Percentiles rank a stretch among this genome's conserved stretches.
Conservation (phyloP, 2,797 vertebrate genomes). For the Sardinella longiceps region DNA sequence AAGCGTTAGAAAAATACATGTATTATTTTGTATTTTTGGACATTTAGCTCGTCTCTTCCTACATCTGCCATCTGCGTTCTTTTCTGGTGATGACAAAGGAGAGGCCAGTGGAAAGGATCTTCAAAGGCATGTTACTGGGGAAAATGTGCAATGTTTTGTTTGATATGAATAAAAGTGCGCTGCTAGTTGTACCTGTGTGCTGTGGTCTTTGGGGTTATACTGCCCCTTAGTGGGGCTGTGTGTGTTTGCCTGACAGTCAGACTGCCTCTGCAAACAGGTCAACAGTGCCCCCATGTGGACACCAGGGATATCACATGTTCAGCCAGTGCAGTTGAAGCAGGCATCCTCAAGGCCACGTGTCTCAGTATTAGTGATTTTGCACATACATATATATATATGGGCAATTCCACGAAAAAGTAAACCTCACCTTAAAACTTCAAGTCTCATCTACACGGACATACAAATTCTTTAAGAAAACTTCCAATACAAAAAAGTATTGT, state of each 20-base stretch:
- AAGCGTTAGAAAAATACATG: conserved; percentile 7
- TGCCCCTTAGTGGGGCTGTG: not conserved
- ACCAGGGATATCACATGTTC: conserved; percentile 4
- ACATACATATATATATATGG: not conserved
- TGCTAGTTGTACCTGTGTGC: conserved; percentile 54
- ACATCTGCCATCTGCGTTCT: conserved; percentile 19
- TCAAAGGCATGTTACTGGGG: conserved; percentile 76
- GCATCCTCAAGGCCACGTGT: not conserved
- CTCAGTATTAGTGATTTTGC: not conserved
- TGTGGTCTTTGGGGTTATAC: not conserved
- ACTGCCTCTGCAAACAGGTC: conserved; percentile 18
- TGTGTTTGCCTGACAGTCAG: not conserved
- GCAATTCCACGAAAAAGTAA: too few species aligned
- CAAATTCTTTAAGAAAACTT: too few species aligned
- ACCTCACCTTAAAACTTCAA: too few species aligned
- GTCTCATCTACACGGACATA: too few species aligned
- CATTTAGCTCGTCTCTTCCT: conserved; percentile 41
- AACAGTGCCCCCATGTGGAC: conserved; percentile 71
- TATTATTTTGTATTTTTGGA: conserved; percentile 62
- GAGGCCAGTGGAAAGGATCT: conserved; percentile 61
- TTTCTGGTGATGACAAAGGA: conserved; percentile 44
- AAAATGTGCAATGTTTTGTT: conserved; percentile 73
- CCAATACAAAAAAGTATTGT: too few species aligned
- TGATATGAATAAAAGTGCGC: conserved; percentile 77
- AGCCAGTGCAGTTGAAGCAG: not conserved